phyloP scores from a whole-genome alignment of 2,888 invertebrate species.

The Matsumyia berberina region DNA sequence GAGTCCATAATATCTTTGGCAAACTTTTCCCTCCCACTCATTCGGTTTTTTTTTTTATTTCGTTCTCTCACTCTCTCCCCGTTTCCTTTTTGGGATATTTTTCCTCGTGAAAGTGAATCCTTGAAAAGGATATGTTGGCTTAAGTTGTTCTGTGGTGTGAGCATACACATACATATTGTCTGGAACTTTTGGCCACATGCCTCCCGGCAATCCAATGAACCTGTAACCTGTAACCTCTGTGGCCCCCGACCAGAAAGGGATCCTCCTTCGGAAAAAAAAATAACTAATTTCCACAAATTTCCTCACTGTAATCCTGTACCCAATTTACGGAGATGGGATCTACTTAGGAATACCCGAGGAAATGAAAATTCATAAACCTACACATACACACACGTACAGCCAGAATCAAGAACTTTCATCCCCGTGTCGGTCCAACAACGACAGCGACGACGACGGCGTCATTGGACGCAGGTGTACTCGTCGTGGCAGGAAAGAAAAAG shows the following conservation, averaged over 20 bases:
- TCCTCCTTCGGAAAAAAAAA: constrained; percentile 26
- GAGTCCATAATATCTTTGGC: constrained; percentile 76
- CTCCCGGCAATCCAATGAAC: constrained; percentile 62
- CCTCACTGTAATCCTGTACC: constrained; percentile 75
- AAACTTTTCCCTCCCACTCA: constrained; percentile 70
- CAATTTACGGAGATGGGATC: constrained; percentile 76
- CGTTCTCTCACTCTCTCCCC: background rate
- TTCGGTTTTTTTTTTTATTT: constrained; percentile 36
- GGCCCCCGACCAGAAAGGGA: constrained; percentile 7
- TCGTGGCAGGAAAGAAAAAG: constrained; percentile 38
- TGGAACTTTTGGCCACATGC: constrained; percentile 67
- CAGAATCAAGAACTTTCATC: constrained; percentile 32
- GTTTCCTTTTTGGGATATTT: constrained; percentile 11
- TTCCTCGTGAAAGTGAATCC: constrained; percentile 30
- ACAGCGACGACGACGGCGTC: background rate
- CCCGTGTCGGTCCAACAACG: constrained; percentile 28
- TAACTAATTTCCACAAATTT: constrained; percentile 76
- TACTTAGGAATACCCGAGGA: constrained; percentile 73
- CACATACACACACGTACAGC: constrained; percentile 30
- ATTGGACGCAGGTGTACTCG: constrained; percentile 68
- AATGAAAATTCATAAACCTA: constrained; percentile 76
- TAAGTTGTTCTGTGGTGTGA: constrained; percentile 53
- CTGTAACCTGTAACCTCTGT: constrained; percentile 66
- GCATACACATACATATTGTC: constrained; percentile 37
- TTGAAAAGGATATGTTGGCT: constrained; percentile 69